phyloP scores from a whole-genome alignment of 2,888 invertebrate genomes.

The Aphodius granarius region DNA sequence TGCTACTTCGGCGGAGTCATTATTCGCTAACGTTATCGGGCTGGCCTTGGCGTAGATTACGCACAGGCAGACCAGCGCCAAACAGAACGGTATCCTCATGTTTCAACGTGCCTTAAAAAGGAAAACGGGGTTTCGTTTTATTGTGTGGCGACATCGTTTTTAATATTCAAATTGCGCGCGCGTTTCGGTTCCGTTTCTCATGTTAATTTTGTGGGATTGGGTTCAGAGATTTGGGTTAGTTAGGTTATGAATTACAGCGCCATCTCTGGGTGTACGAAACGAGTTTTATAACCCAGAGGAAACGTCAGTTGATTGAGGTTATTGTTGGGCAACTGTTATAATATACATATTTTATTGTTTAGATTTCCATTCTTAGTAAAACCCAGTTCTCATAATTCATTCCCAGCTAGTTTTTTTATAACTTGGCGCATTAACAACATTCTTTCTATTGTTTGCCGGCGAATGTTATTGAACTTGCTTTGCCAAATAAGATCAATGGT shows the following conservation, averaged over 20 bases:
- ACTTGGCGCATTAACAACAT: neutral
- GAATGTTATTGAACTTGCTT: neutral
- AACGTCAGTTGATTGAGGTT: too few relatives aligned
- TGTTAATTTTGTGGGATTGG: neutral
- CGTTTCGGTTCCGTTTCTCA: neutral
- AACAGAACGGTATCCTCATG: conserved; percentile 48
- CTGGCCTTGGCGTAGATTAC: conserved; percentile 41
- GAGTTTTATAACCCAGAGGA: too few relatives aligned
- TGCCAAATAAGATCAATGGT: neutral
- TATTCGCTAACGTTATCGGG: conserved; percentile 39
- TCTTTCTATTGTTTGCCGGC: neutral
- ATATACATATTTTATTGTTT: neutral
- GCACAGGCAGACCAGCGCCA: conserved; percentile 45
- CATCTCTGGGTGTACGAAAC: neutral
- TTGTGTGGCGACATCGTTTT: neutral
- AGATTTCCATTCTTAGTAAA: neutral
- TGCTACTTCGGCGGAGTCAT: conserved; percentile 23
- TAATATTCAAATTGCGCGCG: neutral
- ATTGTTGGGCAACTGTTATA: too few relatives aligned
- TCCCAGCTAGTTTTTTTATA: neutral
- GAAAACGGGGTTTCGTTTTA: neutral
- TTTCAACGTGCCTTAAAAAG: conserved; percentile 22
- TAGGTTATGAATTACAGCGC: neutral
- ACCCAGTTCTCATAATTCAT: neutral
- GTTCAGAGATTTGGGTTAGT: neutral